Conservation (phyloP, 2,797 vertebrate genomes). For the Hemitrygon akajei region DNA sequence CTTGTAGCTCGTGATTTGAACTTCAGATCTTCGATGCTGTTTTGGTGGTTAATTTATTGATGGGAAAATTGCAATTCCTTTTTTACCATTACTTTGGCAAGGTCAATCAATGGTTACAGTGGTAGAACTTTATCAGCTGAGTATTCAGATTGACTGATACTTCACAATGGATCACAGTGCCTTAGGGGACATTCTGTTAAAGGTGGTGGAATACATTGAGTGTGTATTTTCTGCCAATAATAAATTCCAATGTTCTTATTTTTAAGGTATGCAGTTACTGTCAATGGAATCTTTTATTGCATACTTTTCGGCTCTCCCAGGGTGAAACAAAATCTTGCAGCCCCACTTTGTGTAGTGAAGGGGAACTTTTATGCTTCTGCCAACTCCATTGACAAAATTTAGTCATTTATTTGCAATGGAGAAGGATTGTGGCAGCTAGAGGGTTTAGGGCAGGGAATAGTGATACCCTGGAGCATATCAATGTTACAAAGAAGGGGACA, state of each 20-base stretch:
- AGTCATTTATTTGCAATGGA: too few relatives aligned
- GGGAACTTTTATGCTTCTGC: neutral
- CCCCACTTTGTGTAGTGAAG: neutral
- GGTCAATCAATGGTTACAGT: neutral
- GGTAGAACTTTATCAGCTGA: neutral
- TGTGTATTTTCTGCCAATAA: neutral
- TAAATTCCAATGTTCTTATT: neutral
- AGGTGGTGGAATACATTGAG: neutral
- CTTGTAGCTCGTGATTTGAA: neutral
- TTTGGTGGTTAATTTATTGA: neutral
- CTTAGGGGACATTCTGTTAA: neutral
- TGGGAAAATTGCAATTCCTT: neutral
- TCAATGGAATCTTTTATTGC: neutral
- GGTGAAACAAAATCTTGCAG: neutral
- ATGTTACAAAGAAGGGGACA: too few relatives aligned
- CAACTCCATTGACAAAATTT: neutral
- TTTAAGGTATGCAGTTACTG: neutral
- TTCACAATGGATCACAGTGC: neutral
- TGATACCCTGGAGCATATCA: too few relatives aligned
- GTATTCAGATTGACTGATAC: neutral
- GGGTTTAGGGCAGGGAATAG: too few relatives aligned
- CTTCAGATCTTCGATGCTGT: neutral
- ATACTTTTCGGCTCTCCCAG: neutral
- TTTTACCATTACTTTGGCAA: neutral
- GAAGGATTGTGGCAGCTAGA: too few relatives aligned